Evolutionary conservation across 2,113 vertebrate genomes (phyloP), one percentile per base, ranked within the genome.

Genomic region (Menidia beryllina): DNA sequence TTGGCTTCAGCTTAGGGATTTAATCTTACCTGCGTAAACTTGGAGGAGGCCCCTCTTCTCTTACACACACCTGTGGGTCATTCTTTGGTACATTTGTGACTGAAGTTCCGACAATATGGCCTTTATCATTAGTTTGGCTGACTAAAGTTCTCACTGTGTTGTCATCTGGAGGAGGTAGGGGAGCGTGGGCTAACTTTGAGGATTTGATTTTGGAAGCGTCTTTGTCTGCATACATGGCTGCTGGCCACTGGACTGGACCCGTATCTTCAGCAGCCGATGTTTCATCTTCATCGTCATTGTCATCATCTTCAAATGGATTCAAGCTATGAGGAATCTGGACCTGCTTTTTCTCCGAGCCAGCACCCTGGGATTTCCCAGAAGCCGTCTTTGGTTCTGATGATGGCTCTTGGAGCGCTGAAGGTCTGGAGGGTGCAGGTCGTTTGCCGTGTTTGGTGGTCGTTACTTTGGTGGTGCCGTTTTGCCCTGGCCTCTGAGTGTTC

Each of bases 11-110:
- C 10, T 25, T 2, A 45, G 30, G 24, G 52, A 3, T 20, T 59
- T 25, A 59, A 17, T 48, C 69, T 88, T 65, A 92, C 91, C 91
- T 91, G 70, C 85, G 88, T 55, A 75, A 43, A 27, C 92, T 66
- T 81, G 88, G 53, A 73, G 91, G 49, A 30, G 91, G 69, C 75
- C 83, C 91, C 43, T 68, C 86, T 25, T 88, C 67, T 50, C 87
- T 87, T 84, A 84, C 72, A 8, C 49, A 49, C 6, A 77, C 82
- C 71, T 88, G 73, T 66, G 24, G 75, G 87, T 91, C 85, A 47
- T 43, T 12, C 3, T 63, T 75, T 39, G 53, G 45, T 38, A 1
- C 27, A 43, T 23, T 13, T 15, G 21, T 62, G 3, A 3, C n/a
- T 3, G 0, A 7, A 0, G 27, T 24, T 9, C 21, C 55, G 15